phyloP scores from a whole-genome alignment of 2,113 vertebrate species.

The Epinephelus cyanopodus region DNA sequence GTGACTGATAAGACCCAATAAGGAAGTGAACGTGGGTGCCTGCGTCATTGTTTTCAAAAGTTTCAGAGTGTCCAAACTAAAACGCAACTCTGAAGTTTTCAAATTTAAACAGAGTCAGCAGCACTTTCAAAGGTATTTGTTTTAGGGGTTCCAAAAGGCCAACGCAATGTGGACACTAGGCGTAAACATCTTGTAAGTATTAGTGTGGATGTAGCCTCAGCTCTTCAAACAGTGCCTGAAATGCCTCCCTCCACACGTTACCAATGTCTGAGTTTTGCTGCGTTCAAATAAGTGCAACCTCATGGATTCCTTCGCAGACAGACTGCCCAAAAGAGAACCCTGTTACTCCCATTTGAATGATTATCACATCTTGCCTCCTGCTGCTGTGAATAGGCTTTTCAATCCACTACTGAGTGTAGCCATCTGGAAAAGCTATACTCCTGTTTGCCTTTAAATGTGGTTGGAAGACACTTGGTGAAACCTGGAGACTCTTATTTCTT shows the following conservation, averaged over 20 bases:
- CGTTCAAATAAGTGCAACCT: neutral
- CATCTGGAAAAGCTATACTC: neutral
- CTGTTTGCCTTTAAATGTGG: neutral
- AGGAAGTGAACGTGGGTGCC: too few relatives aligned
- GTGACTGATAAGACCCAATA: too few relatives aligned
- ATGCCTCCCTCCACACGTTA: neutral
- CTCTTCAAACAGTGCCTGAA: neutral
- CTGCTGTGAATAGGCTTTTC: too few relatives aligned
- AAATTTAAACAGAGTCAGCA: too few relatives aligned
- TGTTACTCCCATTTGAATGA: neutral
- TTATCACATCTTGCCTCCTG: neutral
- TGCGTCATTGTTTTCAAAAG: too few relatives aligned
- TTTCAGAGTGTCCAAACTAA: too few relatives aligned
- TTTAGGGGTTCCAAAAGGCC: too few relatives aligned
- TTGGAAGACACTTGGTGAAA: neutral
- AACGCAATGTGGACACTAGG: too few relatives aligned
- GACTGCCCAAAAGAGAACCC: neutral
- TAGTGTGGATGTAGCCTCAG: neutral
- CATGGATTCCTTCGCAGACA: neutral
- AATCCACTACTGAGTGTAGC: neutral
- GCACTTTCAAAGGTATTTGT: too few relatives aligned
- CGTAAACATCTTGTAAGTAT: too few relatives aligned
- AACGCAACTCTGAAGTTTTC: too few relatives aligned
- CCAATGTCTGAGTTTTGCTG: neutral
- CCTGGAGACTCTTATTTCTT: neutral